Percentiles rank a stretch among this genome's conserved stretches.
Conservation (phyloP, 2,888 invertebrate species). For the Oeneis ivallda region DNA sequence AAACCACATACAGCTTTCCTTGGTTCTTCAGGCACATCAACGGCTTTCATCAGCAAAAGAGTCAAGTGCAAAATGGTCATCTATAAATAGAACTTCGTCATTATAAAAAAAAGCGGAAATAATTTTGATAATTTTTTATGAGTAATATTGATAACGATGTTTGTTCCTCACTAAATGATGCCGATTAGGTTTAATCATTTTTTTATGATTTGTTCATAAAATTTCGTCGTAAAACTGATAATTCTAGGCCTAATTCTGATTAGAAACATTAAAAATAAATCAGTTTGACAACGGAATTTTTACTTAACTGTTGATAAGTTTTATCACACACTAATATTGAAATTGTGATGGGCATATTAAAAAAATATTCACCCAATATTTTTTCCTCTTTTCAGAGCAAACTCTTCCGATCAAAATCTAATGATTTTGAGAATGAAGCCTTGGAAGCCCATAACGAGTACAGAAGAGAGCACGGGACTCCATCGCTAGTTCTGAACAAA, state of each 20-base stretch:
- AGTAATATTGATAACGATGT: conserved; percentile 15
- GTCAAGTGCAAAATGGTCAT: not conserved
- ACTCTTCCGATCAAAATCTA: conserved; percentile 65
- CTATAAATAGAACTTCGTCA: not conserved
- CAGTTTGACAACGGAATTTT: not conserved
- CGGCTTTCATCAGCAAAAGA: not conserved
- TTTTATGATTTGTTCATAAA: conserved; percentile 6
- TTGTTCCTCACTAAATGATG: conserved; percentile 12
- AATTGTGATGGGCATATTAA: too few relatives aligned
- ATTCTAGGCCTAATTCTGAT: not conserved
- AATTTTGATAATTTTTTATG: conserved; percentile 8
- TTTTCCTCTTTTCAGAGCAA: conserved; percentile 66
- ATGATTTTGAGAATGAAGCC: conserved; percentile 70
- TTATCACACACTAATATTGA: too few relatives aligned
- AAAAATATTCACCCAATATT: not conserved
- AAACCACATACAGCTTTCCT: too few relatives aligned
- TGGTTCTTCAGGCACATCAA: too few relatives aligned
- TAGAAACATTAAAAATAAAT: conserved; percentile 6
- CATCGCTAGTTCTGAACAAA: conserved; percentile 79
- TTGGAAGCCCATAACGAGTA: conserved; percentile 71
- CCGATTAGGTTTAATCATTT: conserved; percentile 10
- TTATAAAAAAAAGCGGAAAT: conserved; percentile 14
- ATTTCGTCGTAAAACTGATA: conserved; percentile 9
- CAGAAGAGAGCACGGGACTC: conserved; percentile 69
- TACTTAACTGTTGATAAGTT: not conserved